phyloP scores from a whole-genome alignment of 2,113 vertebrate genomes.

The Platichthys flesus region DNA sequence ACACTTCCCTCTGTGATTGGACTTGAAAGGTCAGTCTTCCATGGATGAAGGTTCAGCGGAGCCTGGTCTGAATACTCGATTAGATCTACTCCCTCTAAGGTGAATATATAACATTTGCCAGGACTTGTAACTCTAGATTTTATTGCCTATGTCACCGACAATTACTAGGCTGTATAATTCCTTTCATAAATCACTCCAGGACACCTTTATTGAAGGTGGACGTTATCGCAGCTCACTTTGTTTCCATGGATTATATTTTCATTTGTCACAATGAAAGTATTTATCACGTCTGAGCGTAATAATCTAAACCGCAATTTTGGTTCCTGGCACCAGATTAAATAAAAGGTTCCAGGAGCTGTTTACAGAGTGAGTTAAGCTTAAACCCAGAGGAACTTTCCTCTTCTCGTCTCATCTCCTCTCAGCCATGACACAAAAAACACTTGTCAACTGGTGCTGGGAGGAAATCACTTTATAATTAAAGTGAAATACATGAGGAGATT shows the following conservation, averaged over 20 bases:
- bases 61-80: conserved; percentile 1
- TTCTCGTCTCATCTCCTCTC: too few relatives aligned
- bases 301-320: neutral
- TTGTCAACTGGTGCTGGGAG: too few relatives aligned
- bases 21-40: conserved; percentile 4
- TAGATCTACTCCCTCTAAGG: neutral
- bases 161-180: neutral
- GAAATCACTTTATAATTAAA: too few relatives aligned
- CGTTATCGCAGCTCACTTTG: neutral
- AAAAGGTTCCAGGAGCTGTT: neutral
- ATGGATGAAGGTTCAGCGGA: neutral
- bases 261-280: neutral
- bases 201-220: neutral
- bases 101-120: neutral
- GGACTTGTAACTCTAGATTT: conserved; percentile 22
- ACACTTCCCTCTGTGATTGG: neutral
- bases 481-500: too few relatives aligned
- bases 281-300: neutral
- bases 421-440: too few relatives aligned
- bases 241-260: neutral
- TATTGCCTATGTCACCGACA: neutral
- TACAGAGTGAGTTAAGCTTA: too few relatives aligned
- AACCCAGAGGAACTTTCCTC: too few relatives aligned
- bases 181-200: conserved; percentile 24
- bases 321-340: neutral